Percentiles rank a stretch among this genome's conserved stretches.
phyloP scores from a whole-genome alignment of 2,113 vertebrate genomes.

The Crotalus helleri region DNA sequence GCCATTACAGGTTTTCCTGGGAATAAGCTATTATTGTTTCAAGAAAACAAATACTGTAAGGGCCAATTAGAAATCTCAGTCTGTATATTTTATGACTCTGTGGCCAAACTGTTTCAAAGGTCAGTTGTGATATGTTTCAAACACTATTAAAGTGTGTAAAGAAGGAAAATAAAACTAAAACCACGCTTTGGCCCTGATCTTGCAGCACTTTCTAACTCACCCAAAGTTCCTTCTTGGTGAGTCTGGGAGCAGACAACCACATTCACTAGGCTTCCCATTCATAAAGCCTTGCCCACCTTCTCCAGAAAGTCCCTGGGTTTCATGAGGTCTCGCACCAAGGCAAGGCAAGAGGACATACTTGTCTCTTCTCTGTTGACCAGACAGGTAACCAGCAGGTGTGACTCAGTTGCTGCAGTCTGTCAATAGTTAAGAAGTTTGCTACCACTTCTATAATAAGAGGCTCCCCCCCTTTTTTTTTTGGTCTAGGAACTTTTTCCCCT shows the following conservation, averaged over 20 bases:
- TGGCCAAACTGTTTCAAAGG: not conserved
- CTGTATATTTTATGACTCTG: not conserved
- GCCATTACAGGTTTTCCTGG: not conserved
- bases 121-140: not conserved
- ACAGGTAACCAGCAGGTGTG: not conserved
- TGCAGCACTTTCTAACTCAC: not conserved
- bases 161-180: too few species aligned
- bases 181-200: not conserved
- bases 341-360: not conserved
- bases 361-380: not conserved
- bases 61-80: not conserved
- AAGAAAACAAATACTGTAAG: not conserved
- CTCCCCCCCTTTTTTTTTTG: not conserved
- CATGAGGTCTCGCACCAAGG: not conserved
- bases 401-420: not conserved
- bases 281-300: not conserved
- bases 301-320: not conserved
- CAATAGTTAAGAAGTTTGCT: not conserved
- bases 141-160: not conserved
- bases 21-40: not conserved
- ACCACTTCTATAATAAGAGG: not conserved
- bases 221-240: not conserved
- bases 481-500: not conserved
- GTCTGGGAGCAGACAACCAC: not conserved
- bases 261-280: not conserved